phyloP scores from a whole-genome alignment of 2,113 vertebrate species.

The Aplodontia rufa region DNA sequence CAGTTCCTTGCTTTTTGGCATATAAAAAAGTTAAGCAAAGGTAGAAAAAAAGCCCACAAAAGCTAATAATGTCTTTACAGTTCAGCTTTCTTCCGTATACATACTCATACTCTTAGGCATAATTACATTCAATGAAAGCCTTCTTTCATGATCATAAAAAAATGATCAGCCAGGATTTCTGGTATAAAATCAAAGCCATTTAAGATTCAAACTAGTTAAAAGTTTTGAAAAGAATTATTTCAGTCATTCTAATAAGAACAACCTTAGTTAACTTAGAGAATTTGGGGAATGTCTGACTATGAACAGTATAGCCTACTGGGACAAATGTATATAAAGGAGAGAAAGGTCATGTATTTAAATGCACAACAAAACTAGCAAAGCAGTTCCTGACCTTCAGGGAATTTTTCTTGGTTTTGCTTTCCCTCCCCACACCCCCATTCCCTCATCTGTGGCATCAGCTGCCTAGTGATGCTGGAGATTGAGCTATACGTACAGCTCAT shows the following conservation, averaged over 20 bases:
- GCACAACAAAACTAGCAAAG: constrained; percentile 26
- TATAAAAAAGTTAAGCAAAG: constrained; percentile 37
- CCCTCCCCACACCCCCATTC: too few species aligned
- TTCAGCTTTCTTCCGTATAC: background rate
- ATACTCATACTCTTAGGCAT: background rate
- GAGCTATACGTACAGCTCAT: background rate
- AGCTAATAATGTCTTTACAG: constrained; percentile 8
- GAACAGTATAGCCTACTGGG: background rate
- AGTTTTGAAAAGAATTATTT: constrained; percentile 23
- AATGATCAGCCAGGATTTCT: constrained; percentile 32
- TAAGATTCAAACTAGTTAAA: constrained; percentile 44
- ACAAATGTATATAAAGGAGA: background rate
- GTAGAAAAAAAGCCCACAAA: constrained; percentile 1
- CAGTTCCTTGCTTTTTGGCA: background rate
- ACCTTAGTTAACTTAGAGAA: constrained; percentile 20
- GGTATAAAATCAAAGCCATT: constrained; percentile 57
- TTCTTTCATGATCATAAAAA: constrained; percentile 23
- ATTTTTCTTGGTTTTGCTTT: background rate
- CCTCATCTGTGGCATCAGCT: too few species aligned
- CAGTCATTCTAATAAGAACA: background rate
- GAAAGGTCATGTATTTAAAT: background rate
- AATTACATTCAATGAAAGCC: constrained; percentile 55
- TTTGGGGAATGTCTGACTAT: background rate
- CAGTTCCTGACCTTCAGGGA: background rate
- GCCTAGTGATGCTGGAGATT: background rate